These are phyloP conservation scores for Netelia inedita DNA, from an alignment of 2,888 invertebrate species.

Conservation along the genomic window DNA sequence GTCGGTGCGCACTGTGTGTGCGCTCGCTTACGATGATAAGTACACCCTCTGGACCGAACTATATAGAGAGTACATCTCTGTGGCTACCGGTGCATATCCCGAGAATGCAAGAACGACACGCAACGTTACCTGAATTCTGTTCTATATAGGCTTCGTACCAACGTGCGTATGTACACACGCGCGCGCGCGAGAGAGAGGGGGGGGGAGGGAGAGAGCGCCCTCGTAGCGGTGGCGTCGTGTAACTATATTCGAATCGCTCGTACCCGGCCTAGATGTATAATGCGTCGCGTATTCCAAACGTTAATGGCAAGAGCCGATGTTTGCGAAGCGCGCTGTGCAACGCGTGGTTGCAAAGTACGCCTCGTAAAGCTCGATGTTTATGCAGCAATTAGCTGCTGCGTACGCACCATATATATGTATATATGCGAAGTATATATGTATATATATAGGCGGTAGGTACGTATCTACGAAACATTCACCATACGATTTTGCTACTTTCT, in stretches of 20 bases:
- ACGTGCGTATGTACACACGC: no score
- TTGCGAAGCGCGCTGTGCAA: slow-evolving; percentile 78
- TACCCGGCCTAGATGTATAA: slow-evolving; percentile 46
- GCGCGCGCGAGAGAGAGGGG: no score
- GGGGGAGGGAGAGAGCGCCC: no score
- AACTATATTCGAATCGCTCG: slow-evolving; percentile 52
- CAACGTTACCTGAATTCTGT: slow-evolving; percentile 8
- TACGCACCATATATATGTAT: slow-evolving; percentile 68
- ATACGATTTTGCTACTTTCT: no score
- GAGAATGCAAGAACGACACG: slow-evolving; percentile 38
- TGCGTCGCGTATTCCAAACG: slow-evolving; percentile 69
- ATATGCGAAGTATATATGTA: background rate
- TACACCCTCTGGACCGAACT: slow-evolving; percentile 29
- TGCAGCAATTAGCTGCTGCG: slow-evolving; percentile 81
- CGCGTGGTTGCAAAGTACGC: slow-evolving; percentile 71
- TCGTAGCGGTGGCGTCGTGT: slow-evolving; percentile 3
- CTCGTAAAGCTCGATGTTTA: slow-evolving; percentile 79
- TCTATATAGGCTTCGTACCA: background rate
- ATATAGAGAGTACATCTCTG: background rate
- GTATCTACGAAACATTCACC: slow-evolving; percentile 11
- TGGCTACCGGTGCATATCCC: background rate
- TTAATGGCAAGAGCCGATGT: slow-evolving; percentile 81
- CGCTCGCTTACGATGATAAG: slow-evolving; percentile 23
- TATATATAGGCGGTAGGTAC: slow-evolving; percentile 12
- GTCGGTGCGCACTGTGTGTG: slow-evolving; percentile 17